Evolutionary conservation across 2,797 vertebrate genomes (phyloP).

Genomic region (Danionella dracula): DNA sequence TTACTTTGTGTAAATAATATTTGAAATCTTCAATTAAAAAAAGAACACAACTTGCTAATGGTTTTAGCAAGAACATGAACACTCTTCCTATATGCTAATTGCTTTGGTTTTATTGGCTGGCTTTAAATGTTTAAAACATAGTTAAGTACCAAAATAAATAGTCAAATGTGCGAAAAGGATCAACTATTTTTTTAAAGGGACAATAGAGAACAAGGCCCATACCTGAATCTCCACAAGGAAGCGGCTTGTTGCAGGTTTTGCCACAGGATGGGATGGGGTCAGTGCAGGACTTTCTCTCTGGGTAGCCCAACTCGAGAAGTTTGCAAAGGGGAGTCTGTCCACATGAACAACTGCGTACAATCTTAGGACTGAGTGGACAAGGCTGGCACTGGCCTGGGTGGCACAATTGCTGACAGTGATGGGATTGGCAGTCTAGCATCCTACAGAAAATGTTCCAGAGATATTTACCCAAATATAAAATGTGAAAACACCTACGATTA

Average conservation of each 20-base stretch:
- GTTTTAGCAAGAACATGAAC: too few relatives aligned
- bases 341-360: conserved; percentile 86
- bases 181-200: too few relatives aligned
- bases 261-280: conserved; percentile 92
- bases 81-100: too few relatives aligned
- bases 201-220: conserved; percentile 37
- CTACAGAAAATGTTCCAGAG: conserved; percentile 54
- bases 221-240: conserved; percentile 89
- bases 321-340: conserved; percentile 87
- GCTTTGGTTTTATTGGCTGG: too few relatives aligned
- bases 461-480: too few relatives aligned
- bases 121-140: too few relatives aligned
- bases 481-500: too few relatives aligned
- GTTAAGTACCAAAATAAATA: too few relatives aligned
- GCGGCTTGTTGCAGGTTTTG: conserved; percentile 87
- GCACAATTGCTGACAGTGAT: conserved; percentile 82
- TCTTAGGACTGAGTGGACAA: conserved; percentile 79
- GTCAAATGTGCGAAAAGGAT: too few relatives aligned
- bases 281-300: conserved; percentile 79
- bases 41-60: too few relatives aligned
- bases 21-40: too few relatives aligned
- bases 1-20: too few relatives aligned
- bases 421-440: conserved; percentile 84
- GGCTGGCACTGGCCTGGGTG: conserved; percentile 81
- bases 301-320: conserved; percentile 85